Conservation (phyloP, 2,797 vertebrate genomes). For the Rhinoraja longicauda region DNA sequence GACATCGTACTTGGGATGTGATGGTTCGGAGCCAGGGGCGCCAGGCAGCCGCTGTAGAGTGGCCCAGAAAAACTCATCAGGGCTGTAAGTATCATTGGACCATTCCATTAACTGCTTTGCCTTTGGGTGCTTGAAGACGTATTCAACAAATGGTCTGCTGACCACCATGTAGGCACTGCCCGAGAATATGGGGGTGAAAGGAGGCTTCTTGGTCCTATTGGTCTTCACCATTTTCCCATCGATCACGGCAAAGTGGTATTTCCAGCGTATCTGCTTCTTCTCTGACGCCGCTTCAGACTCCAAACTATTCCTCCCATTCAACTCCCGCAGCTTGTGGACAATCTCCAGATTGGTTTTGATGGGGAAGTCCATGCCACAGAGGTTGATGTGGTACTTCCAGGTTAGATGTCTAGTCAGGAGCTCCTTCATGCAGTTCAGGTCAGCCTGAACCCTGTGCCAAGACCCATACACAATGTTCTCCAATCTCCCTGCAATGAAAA, state of each 20-base stretch:
- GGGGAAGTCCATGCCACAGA: slow-evolving; percentile 83
- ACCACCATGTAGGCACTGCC: slow-evolving; percentile 82
- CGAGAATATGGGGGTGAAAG: slow-evolving; percentile 68
- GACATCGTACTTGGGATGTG: slow-evolving; percentile 65
- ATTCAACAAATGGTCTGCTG: slow-evolving; percentile 60
- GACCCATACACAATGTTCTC: slow-evolving; percentile 71
- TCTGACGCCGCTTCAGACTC: slow-evolving; percentile 68
- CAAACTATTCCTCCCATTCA: slow-evolving; percentile 71
- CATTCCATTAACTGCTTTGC: slow-evolving; percentile 66
- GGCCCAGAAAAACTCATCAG: slow-evolving; percentile 82
- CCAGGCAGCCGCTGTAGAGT: slow-evolving; percentile 75
- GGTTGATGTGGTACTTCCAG: slow-evolving; percentile 84
- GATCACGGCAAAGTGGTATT: slow-evolving; percentile 53
- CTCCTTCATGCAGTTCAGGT: slow-evolving; percentile 86
- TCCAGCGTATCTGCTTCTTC: slow-evolving; percentile 62
- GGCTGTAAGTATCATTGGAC: slow-evolving; percentile 78
- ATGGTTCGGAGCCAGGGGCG: slow-evolving; percentile 63
- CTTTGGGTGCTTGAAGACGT: slow-evolving; percentile 58
- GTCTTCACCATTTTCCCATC: slow-evolving; percentile 55
- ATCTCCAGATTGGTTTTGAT: slow-evolving; percentile 86
- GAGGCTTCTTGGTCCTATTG: slow-evolving; percentile 52
- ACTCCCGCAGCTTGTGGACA: slow-evolving; percentile 60
- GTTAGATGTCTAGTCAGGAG: slow-evolving; percentile 56
- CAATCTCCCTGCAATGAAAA: slow-evolving; percentile 68
- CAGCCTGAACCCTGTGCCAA: slow-evolving; percentile 80